A percentile compares a stretch with the other conserved stretches of the same genome.
Evolutionary conservation across 2,888 invertebrate genomes (phyloP).

Genomic region (Andrena fulva): DNA sequence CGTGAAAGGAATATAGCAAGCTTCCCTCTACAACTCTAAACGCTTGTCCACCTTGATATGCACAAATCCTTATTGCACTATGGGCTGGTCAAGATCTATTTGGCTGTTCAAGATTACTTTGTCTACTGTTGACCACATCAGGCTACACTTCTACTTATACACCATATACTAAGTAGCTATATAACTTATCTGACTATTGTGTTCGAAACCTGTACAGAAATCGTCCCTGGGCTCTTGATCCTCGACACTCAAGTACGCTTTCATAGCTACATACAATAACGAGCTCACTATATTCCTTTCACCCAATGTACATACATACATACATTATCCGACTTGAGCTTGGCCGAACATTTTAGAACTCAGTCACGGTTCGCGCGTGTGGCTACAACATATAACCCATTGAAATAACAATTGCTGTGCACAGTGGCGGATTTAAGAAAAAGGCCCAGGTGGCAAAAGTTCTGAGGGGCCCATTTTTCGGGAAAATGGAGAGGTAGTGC

Average conservation of each 20-base stretch:
- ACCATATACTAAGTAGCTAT: not conserved
- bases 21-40: not conserved
- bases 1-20: conserved; percentile 9
- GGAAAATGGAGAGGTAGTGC: no score
- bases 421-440: not conserved
- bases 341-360: conserved; percentile 72
- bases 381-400: conserved; percentile 35
- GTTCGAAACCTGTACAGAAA: not conserved
- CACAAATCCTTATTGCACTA: not conserved
- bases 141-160: not conserved
- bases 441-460: no score
- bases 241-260: not conserved
- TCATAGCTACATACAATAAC: not conserved
- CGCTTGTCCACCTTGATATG: not conserved
- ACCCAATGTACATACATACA: not conserved
- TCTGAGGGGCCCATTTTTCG: no score
- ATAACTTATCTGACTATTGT: not conserved
- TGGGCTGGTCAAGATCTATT: not conserved
- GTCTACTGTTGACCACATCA: not conserved
- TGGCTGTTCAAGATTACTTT: not conserved
- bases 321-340: conserved; percentile 61
- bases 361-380: conserved; percentile 56
- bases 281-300: not conserved
- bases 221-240: not conserved
- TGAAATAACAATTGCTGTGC: conserved; percentile 46